phyloP scores from a whole-genome alignment of 2,888 invertebrate genomes.

The Sinotaia quadrata region DNA sequence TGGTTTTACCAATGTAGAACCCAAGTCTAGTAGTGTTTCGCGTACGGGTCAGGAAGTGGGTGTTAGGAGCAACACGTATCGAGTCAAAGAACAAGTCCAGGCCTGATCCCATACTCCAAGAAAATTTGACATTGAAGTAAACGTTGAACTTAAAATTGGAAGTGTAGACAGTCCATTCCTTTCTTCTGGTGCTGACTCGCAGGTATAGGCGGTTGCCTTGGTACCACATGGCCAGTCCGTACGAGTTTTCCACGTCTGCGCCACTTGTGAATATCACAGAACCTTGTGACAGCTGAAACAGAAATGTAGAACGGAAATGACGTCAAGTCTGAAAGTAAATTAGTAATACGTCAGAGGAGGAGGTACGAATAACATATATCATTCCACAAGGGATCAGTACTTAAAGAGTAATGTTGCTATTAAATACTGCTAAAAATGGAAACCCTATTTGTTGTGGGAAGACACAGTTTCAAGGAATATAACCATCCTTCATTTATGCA shows the following conservation, averaged over 20 bases:
- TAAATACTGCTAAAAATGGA: too few relatives aligned
- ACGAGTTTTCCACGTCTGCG: conserved; percentile 36
- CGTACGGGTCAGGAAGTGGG: conserved; percentile 7
- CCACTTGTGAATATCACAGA: conserved; percentile 46
- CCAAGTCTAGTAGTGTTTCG: conserved; percentile 6
- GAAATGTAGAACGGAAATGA: too few relatives aligned
- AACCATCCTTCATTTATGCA: too few relatives aligned
- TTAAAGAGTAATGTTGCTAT: too few relatives aligned
- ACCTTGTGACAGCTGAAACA: conserved; percentile 13
- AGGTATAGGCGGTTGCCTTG: conserved; percentile 38
- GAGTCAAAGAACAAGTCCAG: conserved; percentile 39
- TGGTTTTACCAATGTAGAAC: conserved; percentile 34
- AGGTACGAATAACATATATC: too few relatives aligned
- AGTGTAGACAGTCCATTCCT: conserved; percentile 45
- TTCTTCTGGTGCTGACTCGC: conserved; percentile 43
- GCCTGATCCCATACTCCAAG: conserved; percentile 48
- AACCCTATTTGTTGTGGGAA: too few relatives aligned
- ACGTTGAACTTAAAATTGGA: conserved; percentile 24
- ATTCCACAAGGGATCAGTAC: too few relatives aligned
- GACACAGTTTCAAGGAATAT: too few relatives aligned
- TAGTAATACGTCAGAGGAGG: too few relatives aligned
- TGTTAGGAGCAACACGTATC: conserved; percentile 8
- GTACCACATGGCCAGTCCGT: conserved; percentile 50
- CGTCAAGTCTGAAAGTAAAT: too few relatives aligned
- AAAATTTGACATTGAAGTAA: conserved; percentile 43